Evolutionary conservation across 2,797 vertebrate species (phyloP), one percentile per base, ranked within the genome.

Genomic region (Staurois parvus): DNA sequence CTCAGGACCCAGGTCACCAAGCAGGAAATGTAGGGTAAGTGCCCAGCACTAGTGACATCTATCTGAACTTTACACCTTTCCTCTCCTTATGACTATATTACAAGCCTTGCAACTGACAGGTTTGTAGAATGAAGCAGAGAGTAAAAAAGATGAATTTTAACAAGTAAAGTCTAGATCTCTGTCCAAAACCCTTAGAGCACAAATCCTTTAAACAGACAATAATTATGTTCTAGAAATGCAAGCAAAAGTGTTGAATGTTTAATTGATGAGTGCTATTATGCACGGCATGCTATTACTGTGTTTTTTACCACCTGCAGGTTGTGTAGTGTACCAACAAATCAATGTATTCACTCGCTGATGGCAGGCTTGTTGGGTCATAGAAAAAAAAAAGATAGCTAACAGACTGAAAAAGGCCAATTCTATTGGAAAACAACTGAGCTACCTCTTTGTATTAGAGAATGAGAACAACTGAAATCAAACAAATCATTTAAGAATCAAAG

Each of bases 401-500:
- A 8, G 67, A 32, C 30, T 64, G 48, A 12, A 19, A 17, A 66
- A 10, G 48, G 72, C 72, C 12, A 28, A 26, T 48, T 17, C 32
- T 74, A 66, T 75, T 45, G 72, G 2, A 56, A 74, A 29, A 82
- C 48, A 21, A 59, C 59, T n/a, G 19, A 29, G 80, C 13, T 37
- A 26, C 56, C 40, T 70, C 28, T 29, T 78, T 84, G 67, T 12
- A 56, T 12, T 21, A 67, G 29, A 73, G 26, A 72, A 29, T 62
- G 24, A 30, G 17, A 72, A 70, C 56, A 45, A 19, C 24, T 66
- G 29, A 79, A 73, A 79, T 79, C 29, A 72, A 66, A 84, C 19
- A 62, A n/a, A 72, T 84, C 24, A 9, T 79, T 73, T 48, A 77
- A 30, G 48, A 79, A 79, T 67, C 79, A 79, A 24, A 52, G 24